Evolutionary conservation across 2,888 invertebrate genomes (phyloP), one percentile per base, ranked within the genome.

Genomic region (Balanococcus diminutus): DNA sequence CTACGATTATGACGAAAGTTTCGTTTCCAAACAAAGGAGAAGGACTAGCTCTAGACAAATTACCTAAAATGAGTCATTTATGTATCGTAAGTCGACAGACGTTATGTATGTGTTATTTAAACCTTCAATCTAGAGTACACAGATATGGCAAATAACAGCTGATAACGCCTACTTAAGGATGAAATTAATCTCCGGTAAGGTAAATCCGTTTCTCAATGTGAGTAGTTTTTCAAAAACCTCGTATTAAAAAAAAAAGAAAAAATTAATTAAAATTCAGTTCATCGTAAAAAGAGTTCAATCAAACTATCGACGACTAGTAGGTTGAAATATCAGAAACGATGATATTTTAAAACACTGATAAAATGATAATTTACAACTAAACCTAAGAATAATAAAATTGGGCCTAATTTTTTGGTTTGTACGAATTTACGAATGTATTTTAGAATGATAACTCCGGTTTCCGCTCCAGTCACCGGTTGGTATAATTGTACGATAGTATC

Each of bases 401-500:
- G 75, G 75, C 19, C 6, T 19, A 79, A 19, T 36, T n/a, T n/a
- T 36, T 36, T 19, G 75, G 75, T 79, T 16, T 16, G 14, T 72
- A 25, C 28, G 25, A 4, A 16, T 0, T 79, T 36, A 79, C 25
- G 75, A 79, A 79, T 79, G 75, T 79, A 79, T 79, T 79, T 36
- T 79, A 28, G 85, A 85, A 79, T 75, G 85, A 85, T 28, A 85
- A 22, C 82, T 25, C 2, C 86, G 84, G 46, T 79, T 61, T 81
- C 86, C 87, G 87, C 88, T 89, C 98, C 98, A 98, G 90, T 98
- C 98, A 19, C 95, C 96, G 0, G 95, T 94, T 86, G 95, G 95
- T 22, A 95, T 92, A 1, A 94, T 92, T 0, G 95, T 93, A 85
- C 93, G 92, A 91, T 99, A 99, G 90, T 97, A 96, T 90, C 95